phyloP scores from a whole-genome alignment of 2,888 invertebrate genomes.

The Ophonus ardosiacus region DNA sequence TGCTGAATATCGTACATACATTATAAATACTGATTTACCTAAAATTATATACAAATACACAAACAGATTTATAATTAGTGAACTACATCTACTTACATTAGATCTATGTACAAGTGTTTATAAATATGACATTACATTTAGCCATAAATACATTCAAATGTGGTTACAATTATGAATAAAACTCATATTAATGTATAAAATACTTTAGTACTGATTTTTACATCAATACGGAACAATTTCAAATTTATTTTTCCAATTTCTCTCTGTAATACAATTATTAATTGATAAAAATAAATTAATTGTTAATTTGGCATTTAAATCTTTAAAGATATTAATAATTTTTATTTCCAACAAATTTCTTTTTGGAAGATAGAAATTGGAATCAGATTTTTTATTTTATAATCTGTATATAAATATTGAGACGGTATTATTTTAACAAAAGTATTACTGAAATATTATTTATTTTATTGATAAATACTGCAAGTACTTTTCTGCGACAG shows the following conservation, averaged over 20 bases:
- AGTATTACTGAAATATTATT: background rate
- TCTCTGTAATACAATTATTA: background rate
- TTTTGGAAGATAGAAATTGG: background rate
- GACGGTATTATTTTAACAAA: background rate
- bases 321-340: too few species aligned
- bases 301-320: too few species aligned
- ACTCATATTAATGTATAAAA: constrained; percentile 35
- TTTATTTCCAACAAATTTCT: too few species aligned
- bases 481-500: too few species aligned
- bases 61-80: constrained; percentile 50
- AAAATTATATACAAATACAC: constrained; percentile 63
- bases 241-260: background rate
- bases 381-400: background rate
- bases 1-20: constrained; percentile 22
- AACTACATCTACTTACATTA: constrained; percentile 59
- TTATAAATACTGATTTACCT: constrained; percentile 59
- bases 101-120: constrained; percentile 60
- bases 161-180: constrained; percentile 38
- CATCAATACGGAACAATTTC: background rate
- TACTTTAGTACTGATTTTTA: constrained; percentile 34
- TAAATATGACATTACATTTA: constrained; percentile 61
- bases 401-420: too few species aligned
- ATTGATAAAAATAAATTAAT: too few species aligned
- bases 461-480: too few species aligned
- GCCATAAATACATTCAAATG: constrained; percentile 55